A percentile compares a stretch with the other conserved stretches of the same genome.
Conservation (phyloP, 2,113 vertebrate genomes). For the Perccottus glenii region DNA sequence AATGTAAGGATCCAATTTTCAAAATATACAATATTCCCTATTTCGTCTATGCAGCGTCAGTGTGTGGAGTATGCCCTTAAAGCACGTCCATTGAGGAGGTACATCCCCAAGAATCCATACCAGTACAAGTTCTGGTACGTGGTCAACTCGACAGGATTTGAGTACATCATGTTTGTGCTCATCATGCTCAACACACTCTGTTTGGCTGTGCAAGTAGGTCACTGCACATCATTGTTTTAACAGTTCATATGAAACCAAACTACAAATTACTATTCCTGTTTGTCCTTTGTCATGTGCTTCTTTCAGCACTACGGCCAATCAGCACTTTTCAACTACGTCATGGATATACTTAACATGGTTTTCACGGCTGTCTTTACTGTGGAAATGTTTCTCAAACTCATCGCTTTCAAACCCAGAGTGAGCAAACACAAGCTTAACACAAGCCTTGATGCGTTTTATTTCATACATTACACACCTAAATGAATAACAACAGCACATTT, state of each 20-base stretch:
- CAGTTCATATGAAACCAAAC: neutral
- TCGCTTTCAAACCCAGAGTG: constrained; percentile 99
- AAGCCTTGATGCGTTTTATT: neutral
- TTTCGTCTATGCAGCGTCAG: constrained; percentile 85
- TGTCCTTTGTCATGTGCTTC: neutral
- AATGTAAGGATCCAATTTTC: too few species aligned
- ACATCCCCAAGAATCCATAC: constrained; percentile 98
- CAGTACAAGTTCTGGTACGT: constrained; percentile 99
- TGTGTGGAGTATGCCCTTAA: constrained; percentile 98
- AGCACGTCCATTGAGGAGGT: constrained; percentile 92
- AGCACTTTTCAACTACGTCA: constrained; percentile 92
- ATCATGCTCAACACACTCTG: constrained; percentile 99
- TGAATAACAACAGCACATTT: too few species aligned
- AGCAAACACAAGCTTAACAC: constrained; percentile 49
- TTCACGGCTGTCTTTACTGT: constrained; percentile 98
- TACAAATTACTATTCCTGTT: neutral
- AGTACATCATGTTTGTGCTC: constrained; percentile 99
- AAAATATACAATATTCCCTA: neutral
- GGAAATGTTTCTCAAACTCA: constrained; percentile 98
- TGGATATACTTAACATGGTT: constrained; percentile 99
- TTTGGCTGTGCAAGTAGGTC: constrained; percentile 95
- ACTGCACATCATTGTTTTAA: neutral
- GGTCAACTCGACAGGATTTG: constrained; percentile 98
- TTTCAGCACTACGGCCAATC: constrained; percentile 95
- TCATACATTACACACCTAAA: neutral